Evolutionary conservation across 2,888 invertebrate genomes (phyloP).

Genomic region (Netelia virgata): DNA sequence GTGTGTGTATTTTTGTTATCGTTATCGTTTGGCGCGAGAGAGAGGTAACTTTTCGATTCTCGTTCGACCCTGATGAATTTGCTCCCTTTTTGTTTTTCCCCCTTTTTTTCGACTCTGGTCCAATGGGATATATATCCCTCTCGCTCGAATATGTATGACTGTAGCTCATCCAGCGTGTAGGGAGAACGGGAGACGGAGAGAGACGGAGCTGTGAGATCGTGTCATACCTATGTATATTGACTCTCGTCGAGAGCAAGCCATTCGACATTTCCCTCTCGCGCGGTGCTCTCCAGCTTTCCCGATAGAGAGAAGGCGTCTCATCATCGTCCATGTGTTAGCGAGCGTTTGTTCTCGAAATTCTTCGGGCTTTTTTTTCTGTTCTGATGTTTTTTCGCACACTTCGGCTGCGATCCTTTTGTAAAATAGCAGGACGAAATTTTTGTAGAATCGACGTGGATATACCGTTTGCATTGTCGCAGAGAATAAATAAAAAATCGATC

Average conservation of each 20-base stretch:
- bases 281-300: conserved; percentile 15
- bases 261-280: conserved; percentile 45
- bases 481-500: no score
- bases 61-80: conserved; percentile 44
- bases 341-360: conserved; percentile 51
- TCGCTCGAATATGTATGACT: conserved; percentile 69
- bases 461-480: no score
- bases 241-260: conserved; percentile 30
- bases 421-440: no score
- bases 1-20: conserved; percentile 17
- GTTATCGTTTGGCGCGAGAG: conserved; percentile 22
- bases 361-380: not conserved
- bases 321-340: conserved; percentile 20
- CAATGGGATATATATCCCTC: conserved; percentile 51
- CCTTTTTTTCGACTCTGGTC: conserved; percentile 35
- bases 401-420: conserved; percentile 22
- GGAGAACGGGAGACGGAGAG: conserved; percentile 12
- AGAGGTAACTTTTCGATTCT: conserved; percentile 57
- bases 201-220: conserved; percentile 56
- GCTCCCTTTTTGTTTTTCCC: not conserved
- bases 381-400: not conserved
- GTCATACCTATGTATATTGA: conserved; percentile 60
- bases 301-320: conserved; percentile 1
- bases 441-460: no score
- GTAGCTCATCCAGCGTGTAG: conserved; percentile 44